Conservation (phyloP, 2,113 vertebrate species). For the Pan paniscus region DNA sequence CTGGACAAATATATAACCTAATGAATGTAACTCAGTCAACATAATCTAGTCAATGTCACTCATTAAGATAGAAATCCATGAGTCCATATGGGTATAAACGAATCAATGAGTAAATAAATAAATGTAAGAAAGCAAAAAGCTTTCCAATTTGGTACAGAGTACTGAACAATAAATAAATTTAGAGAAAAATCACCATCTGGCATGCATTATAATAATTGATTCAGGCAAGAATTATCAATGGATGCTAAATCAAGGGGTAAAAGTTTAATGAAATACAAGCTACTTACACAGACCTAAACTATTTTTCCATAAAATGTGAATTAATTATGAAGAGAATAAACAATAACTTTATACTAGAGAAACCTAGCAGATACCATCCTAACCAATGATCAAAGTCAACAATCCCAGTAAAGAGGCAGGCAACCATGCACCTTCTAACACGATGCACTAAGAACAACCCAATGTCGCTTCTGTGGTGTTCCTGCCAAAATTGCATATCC, state of each 20-base stretch:
- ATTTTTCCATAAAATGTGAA: not conserved
- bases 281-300: not conserved
- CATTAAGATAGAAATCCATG: not conserved
- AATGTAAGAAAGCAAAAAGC: slow-evolving; percentile 3
- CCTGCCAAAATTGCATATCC: not conserved
- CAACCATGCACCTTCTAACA: fast-evolving
- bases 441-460: not conserved
- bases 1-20: not conserved
- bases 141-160: not conserved
- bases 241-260: not conserved
- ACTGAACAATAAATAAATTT: slow-evolving; percentile 1
- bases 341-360: not conserved
- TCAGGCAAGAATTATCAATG: slow-evolving; percentile 54
- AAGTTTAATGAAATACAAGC: slow-evolving; percentile 28
- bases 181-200: slow-evolving; percentile 54
- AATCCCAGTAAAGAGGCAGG: fast-evolving
- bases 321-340: not conserved
- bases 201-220: slow-evolving; percentile 39
- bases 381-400: fast-evolving
- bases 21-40: not conserved
- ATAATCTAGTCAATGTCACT: not conserved
- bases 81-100: not conserved
- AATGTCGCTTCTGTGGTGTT: too few relatives aligned
- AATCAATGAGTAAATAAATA: slow-evolving; percentile 47
- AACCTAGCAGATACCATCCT: not conserved